phyloP scores from a whole-genome alignment of 2,888 invertebrate species.

The Tenthredo livida region DNA sequence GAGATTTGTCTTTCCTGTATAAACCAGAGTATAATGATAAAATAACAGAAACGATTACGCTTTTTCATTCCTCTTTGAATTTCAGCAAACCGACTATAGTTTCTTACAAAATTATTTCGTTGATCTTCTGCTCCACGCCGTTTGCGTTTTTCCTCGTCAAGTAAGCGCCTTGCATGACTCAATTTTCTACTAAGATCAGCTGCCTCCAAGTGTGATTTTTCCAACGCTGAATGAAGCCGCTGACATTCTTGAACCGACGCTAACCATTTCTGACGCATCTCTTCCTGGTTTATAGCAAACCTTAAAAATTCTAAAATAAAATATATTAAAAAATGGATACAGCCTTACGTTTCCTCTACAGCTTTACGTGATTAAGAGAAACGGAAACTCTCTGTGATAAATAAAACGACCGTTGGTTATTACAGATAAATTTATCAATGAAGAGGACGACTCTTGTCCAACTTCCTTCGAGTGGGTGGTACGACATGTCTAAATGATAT shows the following conservation, averaged over 20 bases:
- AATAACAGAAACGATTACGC: constrained; percentile 41
- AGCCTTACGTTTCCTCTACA: background rate
- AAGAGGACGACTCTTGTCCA: background rate
- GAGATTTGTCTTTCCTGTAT: constrained; percentile 86
- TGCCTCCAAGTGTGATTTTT: constrained; percentile 86
- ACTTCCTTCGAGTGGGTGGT: background rate
- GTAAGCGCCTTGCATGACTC: constrained; percentile 88
- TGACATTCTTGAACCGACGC: constrained; percentile 86
- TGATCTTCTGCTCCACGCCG: constrained; percentile 86
- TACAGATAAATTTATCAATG: background rate
- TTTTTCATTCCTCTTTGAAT: background rate
- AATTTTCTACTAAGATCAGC: constrained; percentile 90
- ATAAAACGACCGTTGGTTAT: background rate
- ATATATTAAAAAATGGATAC: background rate
- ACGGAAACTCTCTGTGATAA: background rate
- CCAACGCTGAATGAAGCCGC: constrained; percentile 85
- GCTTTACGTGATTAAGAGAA: background rate
- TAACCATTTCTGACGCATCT: constrained; percentile 85
- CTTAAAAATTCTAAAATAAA: constrained; percentile 85
- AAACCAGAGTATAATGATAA: constrained; percentile 54
- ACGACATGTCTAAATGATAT: background rate
- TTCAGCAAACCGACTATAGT: constrained; percentile 13
- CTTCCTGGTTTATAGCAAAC: constrained; percentile 87
- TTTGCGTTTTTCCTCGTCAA: constrained; percentile 89
- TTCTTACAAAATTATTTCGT: constrained; percentile 84